Conservation (phyloP, 2,888 invertebrate species). For the Temnothorax unifasciatus region DNA sequence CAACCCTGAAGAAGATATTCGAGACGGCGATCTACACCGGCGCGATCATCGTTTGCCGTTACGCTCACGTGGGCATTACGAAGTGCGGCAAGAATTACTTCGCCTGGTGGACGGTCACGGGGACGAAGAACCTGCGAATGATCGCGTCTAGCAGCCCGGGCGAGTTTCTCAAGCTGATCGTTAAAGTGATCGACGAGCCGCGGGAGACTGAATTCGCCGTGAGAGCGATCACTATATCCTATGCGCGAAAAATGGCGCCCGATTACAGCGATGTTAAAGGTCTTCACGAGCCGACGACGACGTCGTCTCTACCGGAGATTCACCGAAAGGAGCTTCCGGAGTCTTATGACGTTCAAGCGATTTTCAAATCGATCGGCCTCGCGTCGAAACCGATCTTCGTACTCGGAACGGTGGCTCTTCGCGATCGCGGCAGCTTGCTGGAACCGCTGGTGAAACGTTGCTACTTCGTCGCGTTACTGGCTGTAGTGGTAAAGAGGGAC, state of each 20-base stretch:
- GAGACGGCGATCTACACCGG: slow-evolving; percentile 81
- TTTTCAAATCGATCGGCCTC: slow-evolving; percentile 77
- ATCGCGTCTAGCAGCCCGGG: slow-evolving; percentile 76
- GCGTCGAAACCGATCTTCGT: slow-evolving; percentile 79
- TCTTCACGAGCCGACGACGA: slow-evolving; percentile 79
- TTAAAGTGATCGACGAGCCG: slow-evolving; percentile 73
- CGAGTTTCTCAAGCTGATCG: slow-evolving; percentile 80
- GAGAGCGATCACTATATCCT: slow-evolving; percentile 79
- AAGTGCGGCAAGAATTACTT: slow-evolving; percentile 77
- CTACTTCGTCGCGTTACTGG: slow-evolving; percentile 82
- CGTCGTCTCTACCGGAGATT: slow-evolving; percentile 76
- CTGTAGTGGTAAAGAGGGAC: slow-evolving; percentile 82
- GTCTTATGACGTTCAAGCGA: slow-evolving; percentile 74
- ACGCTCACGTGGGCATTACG: slow-evolving; percentile 80
- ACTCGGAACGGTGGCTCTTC: slow-evolving; percentile 77
- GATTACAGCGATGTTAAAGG: slow-evolving; percentile 80
- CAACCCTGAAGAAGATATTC: slow-evolving; percentile 81
- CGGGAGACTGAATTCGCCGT: slow-evolving; percentile 66
- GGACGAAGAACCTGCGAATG: slow-evolving; percentile 79
- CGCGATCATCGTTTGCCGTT: slow-evolving; percentile 78
- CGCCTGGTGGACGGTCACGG: slow-evolving; percentile 82
- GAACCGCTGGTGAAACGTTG: slow-evolving; percentile 83
- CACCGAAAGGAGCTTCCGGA: slow-evolving; percentile 69
- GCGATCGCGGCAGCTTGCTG: slow-evolving; percentile 74
- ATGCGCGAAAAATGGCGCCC: slow-evolving; percentile 80